Evolutionary conservation across 2,797 vertebrate genomes (phyloP).

Genomic region (Salarias fasciatus): DNA sequence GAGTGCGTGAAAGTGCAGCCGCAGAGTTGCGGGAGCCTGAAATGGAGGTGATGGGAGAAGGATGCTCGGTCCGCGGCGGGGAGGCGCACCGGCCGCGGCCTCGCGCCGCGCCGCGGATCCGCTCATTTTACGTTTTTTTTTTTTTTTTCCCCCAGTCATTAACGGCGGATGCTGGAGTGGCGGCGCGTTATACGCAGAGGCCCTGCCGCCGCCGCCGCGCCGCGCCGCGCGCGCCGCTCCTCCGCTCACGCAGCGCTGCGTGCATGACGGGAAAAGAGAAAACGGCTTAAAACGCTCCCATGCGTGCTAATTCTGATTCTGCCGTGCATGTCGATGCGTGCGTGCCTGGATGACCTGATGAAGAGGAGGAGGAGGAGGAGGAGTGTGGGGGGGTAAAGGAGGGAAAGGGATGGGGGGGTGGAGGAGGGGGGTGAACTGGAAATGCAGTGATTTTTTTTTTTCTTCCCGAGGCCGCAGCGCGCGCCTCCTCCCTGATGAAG

Average conservation of each 20-base stretch:
- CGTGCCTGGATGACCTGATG: slow-evolving; percentile 45
- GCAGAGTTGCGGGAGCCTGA: slow-evolving; percentile 12
- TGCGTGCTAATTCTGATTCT: slow-evolving; percentile 40
- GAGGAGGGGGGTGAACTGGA: neutral
- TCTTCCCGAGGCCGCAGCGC: slow-evolving; percentile 40
- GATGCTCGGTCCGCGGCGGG: too few species aligned
- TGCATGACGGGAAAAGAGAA: slow-evolving; percentile 45
- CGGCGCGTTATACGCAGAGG: slow-evolving; percentile 59
- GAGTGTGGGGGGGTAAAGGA: slow-evolving; percentile 8
- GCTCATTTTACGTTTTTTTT: neutral
- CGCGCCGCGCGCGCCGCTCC: neutral
- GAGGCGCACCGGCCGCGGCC: slow-evolving; percentile 1
- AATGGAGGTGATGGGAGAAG: slow-evolving; percentile 2
- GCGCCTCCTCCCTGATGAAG: slow-evolving; percentile 43
- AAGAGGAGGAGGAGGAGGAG: slow-evolving; percentile 6
- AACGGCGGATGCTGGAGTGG: neutral
- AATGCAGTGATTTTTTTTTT: slow-evolving; percentile 48
- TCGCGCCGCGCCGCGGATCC: neutral
- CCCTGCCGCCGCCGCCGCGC: slow-evolving; percentile 19
- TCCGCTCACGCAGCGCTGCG: slow-evolving; percentile 25
- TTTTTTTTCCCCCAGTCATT: too few species aligned
- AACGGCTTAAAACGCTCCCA: slow-evolving; percentile 22
- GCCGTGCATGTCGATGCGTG: slow-evolving; percentile 26
- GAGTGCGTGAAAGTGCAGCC: slow-evolving; percentile 27
- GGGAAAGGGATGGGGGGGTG: neutral